phyloP scores from a whole-genome alignment of 2,888 invertebrate species.

The Scaptomyza cyrtandrae region DNA sequence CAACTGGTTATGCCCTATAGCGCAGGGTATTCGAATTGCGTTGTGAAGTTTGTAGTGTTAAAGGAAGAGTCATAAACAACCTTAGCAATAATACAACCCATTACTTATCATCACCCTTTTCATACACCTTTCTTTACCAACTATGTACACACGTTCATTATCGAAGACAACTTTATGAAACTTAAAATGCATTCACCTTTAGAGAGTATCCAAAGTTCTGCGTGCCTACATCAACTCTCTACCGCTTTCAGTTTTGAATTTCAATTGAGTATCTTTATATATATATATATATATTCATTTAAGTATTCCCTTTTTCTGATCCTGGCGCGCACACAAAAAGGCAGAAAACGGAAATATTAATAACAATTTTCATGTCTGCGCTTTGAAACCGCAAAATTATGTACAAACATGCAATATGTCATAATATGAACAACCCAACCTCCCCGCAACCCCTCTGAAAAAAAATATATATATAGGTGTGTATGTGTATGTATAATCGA shows the following conservation, averaged over 20 bases:
- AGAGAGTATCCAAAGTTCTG: background rate
- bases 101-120: background rate
- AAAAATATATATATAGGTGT: background rate
- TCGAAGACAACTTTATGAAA: background rate
- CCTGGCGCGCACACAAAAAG: slow-evolving; percentile 21
- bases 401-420: slow-evolving; percentile 76
- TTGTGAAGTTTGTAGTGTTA: background rate
- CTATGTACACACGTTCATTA: too few species aligned
- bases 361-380: slow-evolving; percentile 56
- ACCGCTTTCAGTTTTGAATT: slow-evolving; percentile 35
- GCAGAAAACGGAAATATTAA: slow-evolving; percentile 48
- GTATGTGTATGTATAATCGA: slow-evolving; percentile 63
- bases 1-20: slow-evolving; percentile 43
- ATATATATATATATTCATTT: too few species aligned
- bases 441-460: background rate
- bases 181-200: background rate
- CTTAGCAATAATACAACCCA: background rate
- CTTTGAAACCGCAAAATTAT: slow-evolving; percentile 71
- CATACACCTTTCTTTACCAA: background rate
- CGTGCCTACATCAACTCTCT: rapidly evolving
- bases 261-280: slow-evolving; percentile 44
- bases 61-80: too few species aligned
- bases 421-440: slow-evolving; percentile 43
- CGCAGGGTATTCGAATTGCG: background rate
- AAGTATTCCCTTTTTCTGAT: slow-evolving; percentile 7